Base-by-base conservation (phyloP, 2,113 vertebrate species). In the Myotis davidii region DNA sequence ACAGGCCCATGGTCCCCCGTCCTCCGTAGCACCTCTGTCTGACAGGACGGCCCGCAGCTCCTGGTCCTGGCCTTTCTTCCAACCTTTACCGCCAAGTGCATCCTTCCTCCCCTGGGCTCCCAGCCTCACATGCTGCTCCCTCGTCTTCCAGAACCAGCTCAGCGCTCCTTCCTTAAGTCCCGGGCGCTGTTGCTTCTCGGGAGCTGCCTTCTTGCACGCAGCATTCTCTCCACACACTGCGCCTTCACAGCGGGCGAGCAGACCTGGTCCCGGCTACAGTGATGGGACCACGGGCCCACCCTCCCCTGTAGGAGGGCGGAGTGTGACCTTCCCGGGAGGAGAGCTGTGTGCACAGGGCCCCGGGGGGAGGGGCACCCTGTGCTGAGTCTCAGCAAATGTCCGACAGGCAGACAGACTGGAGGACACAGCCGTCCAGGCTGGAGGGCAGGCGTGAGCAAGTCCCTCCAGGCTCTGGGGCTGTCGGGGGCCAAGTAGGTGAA, bases 81-180 rank as follows among this genome's bases (percentile, higher is more conserved):
- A 10, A 1, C 42, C 39, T 50, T 29, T 32, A 3, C 37, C 21
- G 29, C 11, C 16, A 12, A 69, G 16, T 0, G 5, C 21, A 2
- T 23, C 29, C 86, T 29, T 9, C 25, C 2, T 27, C 45, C 0
- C 34, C 13, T 20, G 56, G 73, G 59, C 2, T 2, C 78, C 37
- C 37, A 42, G 56, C 54, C 32, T 20, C 16, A 0, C 11, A 0
- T 8, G 56, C 21, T 37, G 7, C 61, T 17, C 21, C 23, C 2
- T 34, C 18, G 1, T 27, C 72, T 77, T 20, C 45, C 59, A 6
- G 45, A n/a, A 7, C 34, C 39, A 0, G 13, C 70, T 32, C 34
- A 13, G 10, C 2, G 0, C 34, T 1, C 16, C 16, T 56, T 56
- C 82, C 48, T 21, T 1, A 34, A 29, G 18, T 37, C 59, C 48